phyloP scores from a whole-genome alignment of 2,113 vertebrate genomes.

The Eptatretus burgeri region DNA sequence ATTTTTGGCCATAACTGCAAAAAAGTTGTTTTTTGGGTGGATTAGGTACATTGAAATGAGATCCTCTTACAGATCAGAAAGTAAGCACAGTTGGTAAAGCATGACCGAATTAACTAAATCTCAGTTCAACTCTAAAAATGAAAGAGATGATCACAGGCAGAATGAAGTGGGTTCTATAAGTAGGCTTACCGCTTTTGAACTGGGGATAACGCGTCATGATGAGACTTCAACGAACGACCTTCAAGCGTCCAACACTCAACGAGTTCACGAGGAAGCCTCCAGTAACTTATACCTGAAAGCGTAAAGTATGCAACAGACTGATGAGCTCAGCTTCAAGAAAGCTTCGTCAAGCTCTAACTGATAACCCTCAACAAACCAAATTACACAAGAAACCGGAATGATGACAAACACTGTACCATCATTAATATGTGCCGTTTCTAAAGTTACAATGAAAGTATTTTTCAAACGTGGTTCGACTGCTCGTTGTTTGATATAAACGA shows the following conservation, averaged over 20 bases:
- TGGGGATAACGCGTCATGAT: constrained; percentile 16
- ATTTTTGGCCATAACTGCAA: too few species aligned
- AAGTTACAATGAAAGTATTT: neutral
- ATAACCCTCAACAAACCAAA: neutral
- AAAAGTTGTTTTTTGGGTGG: too few species aligned
- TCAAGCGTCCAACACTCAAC: constrained; percentile 28
- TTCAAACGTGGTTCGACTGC: neutral
- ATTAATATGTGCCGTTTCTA: neutral
- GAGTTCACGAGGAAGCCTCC: constrained; percentile 22
- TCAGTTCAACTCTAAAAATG: too few species aligned
- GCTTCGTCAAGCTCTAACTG: neutral
- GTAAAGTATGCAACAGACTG: neutral
- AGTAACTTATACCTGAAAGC: constrained; percentile 22
- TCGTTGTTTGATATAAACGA: neutral
- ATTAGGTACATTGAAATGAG: too few species aligned
- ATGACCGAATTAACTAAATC: too few species aligned
- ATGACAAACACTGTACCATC: neutral
- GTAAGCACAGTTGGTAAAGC: too few species aligned
- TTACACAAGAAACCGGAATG: neutral
- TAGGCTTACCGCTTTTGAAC: constrained; percentile 18
- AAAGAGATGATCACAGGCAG: too few species aligned
- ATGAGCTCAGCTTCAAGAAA: neutral
- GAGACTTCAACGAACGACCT: constrained; percentile 19
- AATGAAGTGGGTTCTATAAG: neutral
- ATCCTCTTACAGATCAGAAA: too few species aligned